Conservation (phyloP, 2,113 vertebrate genomes). For the Phyllostomus discolor region DNA sequence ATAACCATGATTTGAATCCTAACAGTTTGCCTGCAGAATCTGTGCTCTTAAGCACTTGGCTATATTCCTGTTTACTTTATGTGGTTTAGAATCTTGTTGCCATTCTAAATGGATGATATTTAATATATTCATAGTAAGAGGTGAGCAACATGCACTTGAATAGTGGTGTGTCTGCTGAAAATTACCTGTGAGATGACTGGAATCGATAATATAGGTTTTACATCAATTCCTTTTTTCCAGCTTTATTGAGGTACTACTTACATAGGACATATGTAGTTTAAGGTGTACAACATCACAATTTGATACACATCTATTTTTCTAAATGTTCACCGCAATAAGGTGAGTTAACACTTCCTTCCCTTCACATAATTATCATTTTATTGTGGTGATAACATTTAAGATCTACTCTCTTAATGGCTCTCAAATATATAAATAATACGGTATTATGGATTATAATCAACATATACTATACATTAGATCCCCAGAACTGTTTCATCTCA, state of each 20-base stretch:
- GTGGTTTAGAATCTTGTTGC: not conserved
- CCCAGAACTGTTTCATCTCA: not conserved
- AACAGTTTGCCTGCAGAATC: not conserved
- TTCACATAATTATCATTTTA: not conserved
- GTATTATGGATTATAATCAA: not conserved
- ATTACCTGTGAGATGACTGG: not conserved
- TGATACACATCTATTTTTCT: not conserved
- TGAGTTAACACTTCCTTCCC: not conserved
- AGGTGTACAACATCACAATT: not conserved
- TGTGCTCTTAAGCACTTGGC: not conserved
- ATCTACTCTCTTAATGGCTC: not conserved
- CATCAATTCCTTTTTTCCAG: not conserved
- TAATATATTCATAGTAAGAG: constrained; percentile 7
- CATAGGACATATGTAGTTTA: not conserved
- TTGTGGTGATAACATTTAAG: not conserved
- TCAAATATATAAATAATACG: not conserved
- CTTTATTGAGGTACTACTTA: not conserved
- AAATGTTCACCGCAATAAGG: not conserved
- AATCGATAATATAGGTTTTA: constrained; percentile 17
- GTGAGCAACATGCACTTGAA: not conserved
- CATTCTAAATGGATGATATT: constrained; percentile 1
- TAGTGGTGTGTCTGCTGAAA: constrained; percentile 10
- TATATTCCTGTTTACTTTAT: not conserved
- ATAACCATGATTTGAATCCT: not conserved
- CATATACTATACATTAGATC: not conserved